Conservation (phyloP, 2,113 vertebrate genomes). For the Corythornis madagascariensis region DNA sequence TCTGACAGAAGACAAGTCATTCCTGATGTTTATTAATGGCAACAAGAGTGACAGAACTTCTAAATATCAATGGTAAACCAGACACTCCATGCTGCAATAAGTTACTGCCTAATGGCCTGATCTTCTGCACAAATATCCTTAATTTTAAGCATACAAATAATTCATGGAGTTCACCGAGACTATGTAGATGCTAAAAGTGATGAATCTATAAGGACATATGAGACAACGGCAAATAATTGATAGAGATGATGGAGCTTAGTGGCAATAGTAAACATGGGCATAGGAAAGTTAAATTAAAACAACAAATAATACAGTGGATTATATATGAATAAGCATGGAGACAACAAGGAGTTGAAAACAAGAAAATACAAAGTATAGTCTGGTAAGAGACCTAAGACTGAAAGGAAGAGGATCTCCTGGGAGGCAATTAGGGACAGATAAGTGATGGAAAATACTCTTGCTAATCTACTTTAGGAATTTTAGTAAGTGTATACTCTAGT, state of each 20-base stretch:
- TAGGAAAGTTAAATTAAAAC: not conserved
- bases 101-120: fast-evolving
- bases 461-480: not conserved
- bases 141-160: not conserved
- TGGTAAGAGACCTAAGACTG: not conserved
- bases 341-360: not conserved
- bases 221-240: not conserved
- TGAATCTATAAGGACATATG: no score
- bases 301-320: not conserved
- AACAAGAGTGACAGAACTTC: not conserved
- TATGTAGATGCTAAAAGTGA: not conserved
- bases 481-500: not conserved
- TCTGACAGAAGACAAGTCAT: not conserved
- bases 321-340: not conserved
- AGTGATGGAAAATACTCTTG: not conserved
- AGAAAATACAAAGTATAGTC: not conserved
- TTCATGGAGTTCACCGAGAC: not conserved
- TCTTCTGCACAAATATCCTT: not conserved
- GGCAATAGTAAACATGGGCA: not conserved
- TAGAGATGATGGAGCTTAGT: not conserved
- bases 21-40: not conserved
- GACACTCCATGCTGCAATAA: not conserved
- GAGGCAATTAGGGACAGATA: not conserved
- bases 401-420: not conserved
- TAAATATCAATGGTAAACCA: not conserved